These are phyloP conservation scores for Pecten maximus DNA, from an alignment of 2,888 invertebrate genomes.

Conservation along the genomic window DNA sequence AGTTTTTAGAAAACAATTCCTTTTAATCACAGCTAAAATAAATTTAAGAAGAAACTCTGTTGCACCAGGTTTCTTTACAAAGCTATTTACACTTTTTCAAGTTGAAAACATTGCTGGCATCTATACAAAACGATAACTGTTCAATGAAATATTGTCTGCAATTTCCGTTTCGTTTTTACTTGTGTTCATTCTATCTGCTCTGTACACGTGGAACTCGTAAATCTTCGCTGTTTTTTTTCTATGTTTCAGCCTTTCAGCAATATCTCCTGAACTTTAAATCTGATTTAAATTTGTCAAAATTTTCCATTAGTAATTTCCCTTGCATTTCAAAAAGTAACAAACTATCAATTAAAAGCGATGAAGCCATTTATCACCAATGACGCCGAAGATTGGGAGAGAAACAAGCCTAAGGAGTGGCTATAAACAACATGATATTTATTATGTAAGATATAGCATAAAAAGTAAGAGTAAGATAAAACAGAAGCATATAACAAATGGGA, in stretches of 20 bases:
- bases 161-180: background rate
- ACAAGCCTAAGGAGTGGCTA: background rate
- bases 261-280: background rate
- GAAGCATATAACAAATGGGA: too few species aligned
- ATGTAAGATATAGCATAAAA: background rate
- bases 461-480: background rate
- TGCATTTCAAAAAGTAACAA: background rate
- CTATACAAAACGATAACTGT: background rate
- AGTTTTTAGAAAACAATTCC: too few species aligned
- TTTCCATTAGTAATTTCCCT: background rate
- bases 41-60: too few species aligned
- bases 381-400: background rate
- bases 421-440: background rate
- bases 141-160: background rate
- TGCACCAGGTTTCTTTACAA: too few species aligned
- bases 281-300: background rate
- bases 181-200: background rate
- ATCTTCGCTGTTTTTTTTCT: background rate
- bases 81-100: too few species aligned
- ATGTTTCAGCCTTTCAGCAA: background rate
- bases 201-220: background rate
- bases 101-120: background rate
- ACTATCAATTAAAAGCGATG: background rate
- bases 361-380: background rate
- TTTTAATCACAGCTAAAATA: too few species aligned